These are phyloP conservation scores for Aspidoscelis tigris DNA, from an alignment of 2,113 vertebrate genomes.

Conservation along the genomic window DNA sequence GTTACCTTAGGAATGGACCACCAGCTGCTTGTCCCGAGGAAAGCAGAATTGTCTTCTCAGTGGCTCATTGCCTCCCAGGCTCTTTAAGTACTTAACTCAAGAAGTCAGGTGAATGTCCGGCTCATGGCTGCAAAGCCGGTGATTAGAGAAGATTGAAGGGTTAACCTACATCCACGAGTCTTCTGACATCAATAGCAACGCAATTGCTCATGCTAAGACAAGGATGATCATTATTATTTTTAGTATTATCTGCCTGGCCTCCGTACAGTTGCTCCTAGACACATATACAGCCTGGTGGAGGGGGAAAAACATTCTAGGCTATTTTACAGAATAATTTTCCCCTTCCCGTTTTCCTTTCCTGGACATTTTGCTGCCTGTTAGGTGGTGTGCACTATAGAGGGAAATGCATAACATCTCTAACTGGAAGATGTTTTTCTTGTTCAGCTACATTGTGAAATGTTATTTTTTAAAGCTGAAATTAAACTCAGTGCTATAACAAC, in stretches of 20 bases:
- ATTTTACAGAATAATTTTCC: no score
- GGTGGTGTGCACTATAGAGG: no score
- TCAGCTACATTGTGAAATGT: neutral
- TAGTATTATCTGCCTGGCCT: neutral
- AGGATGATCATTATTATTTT: neutral
- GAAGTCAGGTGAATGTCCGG: constrained; percentile 29
- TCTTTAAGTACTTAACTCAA: constrained; percentile 21
- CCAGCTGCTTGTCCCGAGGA: neutral
- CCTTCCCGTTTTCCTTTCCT: no score
- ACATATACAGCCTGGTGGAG: neutral
- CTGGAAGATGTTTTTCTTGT: no score
- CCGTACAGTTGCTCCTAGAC: neutral
- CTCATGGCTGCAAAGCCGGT: constrained; percentile 33
- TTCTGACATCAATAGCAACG: constrained; percentile 59
- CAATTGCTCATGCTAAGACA: constrained; percentile 41
- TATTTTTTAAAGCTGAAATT: neutral
- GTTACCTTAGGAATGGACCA: constrained; percentile 49
- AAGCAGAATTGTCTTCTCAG: neutral
- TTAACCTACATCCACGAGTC: constrained; percentile 25
- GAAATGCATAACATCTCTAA: no score
- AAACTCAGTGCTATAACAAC: neutral
- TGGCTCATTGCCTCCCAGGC: constrained; percentile 15
- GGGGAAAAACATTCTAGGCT: no score
- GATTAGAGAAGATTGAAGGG: constrained; percentile 51
- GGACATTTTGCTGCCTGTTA: no score